Base-by-base conservation (phyloP, 1,140 invertebrate genomes). In the Drosophila guanche region DNA sequence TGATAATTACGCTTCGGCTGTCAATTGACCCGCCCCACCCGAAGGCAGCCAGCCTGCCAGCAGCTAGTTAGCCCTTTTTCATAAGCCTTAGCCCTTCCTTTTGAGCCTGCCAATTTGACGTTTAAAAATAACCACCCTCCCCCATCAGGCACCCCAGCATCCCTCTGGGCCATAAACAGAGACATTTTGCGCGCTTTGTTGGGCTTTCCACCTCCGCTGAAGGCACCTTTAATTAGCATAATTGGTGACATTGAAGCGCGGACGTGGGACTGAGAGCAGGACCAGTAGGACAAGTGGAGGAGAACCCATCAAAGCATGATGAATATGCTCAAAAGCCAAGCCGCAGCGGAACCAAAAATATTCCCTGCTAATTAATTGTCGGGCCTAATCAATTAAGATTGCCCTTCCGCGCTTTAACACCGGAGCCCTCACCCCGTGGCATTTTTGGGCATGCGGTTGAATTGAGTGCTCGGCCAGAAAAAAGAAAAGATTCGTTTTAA, bases 151-250 rank as follows among this genome's bases (percentile, higher is more conserved):
- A 20, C n/a, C 62, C 47, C 59, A 16, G 33, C 29, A 40, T 62
- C 65, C 54, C 53, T 3, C n/a, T 14, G 10, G 29, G 8, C 37
- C 66, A 25, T 68, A 68, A 69, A 68, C 43, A 51, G 65, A 69
- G 63, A 46, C 59, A 80, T 86, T 81, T 86, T 86, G 74, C 65
- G 61, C 73, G 83, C 83, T 71, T 72, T 86, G 77, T 77, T 81
- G 77, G 66, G 70, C 56, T 51, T 46, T 73, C 50, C 67, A 45
- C 59, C 57, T 62, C 23, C 51, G 63, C 29, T 47, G 57, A 48
- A 7, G 51, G 58, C 47, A 55, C 61, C 61, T 78, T 79, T 89
- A 88, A 88, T 88, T 88, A 88, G 83, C 83, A 88, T 88, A 83
- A 88, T 88, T 88, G 79, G 75, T 79, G 71, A 78, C 70, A 77